Evolutionary conservation across 2,888 invertebrate genomes (phyloP).

Genomic region (Timema cristinae): DNA sequence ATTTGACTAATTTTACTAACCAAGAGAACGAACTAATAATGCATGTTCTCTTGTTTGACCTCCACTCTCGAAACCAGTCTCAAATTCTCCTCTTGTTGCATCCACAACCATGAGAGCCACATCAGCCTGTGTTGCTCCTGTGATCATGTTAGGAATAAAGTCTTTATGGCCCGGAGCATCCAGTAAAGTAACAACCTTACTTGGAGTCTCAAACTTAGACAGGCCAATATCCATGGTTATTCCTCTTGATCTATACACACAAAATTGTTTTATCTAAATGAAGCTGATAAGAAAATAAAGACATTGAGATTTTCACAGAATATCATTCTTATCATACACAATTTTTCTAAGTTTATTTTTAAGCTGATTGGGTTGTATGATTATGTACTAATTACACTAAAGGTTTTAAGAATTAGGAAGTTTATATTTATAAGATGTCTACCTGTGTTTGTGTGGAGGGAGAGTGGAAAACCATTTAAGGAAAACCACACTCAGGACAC

Average conservation of each 20-base stretch:
- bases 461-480: too few species aligned
- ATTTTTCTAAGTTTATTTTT: neutral
- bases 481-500: too few species aligned
- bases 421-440: too few species aligned
- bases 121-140: constrained; percentile 97
- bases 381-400: too few species aligned
- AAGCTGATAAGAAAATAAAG: neutral
- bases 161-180: constrained; percentile 99
- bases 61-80: constrained; percentile 96
- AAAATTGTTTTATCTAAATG: neutral
- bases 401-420: too few species aligned
- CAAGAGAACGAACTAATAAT: constrained; percentile 75
- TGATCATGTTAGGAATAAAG: constrained; percentile 99
- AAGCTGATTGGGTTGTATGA: neutral
- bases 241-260: constrained; percentile 67
- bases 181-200: constrained; percentile 74
- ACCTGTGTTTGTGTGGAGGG: too few species aligned
- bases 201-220: constrained; percentile 84
- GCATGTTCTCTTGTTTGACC: constrained; percentile 99
- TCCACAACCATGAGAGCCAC: constrained; percentile 95
- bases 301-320: constrained; percentile 2
- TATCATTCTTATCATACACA: neutral
- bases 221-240: constrained; percentile 99
- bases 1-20: constrained; percentile 40
- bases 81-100: constrained; percentile 95